These are phyloP conservation scores for Terrapene triunguis DNA, from an alignment of 2,113 vertebrate species.

Conservation along the genomic window DNA sequence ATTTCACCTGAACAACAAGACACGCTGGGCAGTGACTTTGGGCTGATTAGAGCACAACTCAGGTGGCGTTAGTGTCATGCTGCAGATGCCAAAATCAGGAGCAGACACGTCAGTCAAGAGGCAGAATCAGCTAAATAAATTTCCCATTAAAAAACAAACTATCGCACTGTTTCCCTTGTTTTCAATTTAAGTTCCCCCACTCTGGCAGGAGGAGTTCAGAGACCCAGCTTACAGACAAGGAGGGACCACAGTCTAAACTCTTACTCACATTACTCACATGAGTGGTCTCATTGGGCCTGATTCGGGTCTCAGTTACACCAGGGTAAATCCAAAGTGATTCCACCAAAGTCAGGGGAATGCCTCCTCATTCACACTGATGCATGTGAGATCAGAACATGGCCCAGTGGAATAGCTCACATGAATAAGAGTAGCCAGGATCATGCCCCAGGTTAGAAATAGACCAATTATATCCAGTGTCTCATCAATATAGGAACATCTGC, in stretches of 20 bases:
- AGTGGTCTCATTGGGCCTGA: rapidly evolving
- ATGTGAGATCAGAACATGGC: rapidly evolving
- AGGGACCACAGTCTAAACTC: not conserved
- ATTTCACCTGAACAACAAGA: not conserved
- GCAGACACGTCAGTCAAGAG: too few relatives aligned
- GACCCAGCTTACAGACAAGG: not conserved
- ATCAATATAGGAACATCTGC: not conserved
- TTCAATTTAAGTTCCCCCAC: not conserved
- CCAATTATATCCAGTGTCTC: not conserved
- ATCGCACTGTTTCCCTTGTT: not conserved
- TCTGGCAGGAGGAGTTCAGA: not conserved
- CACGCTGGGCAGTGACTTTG: not conserved
- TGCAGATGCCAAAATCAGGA: not conserved
- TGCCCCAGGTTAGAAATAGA: not conserved
- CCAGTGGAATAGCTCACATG: rapidly evolving
- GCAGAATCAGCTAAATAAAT: not conserved
- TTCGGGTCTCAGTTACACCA: not conserved
- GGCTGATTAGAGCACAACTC: not conserved
- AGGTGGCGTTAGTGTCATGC: not conserved
- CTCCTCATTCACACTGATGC: not conserved
- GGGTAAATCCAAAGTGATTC: not conserved
- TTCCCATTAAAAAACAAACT: not conserved
- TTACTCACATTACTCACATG: not conserved
- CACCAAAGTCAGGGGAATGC: rapidly evolving
- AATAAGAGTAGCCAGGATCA: not conserved